Conservation (phyloP, 2,888 invertebrate genomes). For the Cepaea hortensis region DNA sequence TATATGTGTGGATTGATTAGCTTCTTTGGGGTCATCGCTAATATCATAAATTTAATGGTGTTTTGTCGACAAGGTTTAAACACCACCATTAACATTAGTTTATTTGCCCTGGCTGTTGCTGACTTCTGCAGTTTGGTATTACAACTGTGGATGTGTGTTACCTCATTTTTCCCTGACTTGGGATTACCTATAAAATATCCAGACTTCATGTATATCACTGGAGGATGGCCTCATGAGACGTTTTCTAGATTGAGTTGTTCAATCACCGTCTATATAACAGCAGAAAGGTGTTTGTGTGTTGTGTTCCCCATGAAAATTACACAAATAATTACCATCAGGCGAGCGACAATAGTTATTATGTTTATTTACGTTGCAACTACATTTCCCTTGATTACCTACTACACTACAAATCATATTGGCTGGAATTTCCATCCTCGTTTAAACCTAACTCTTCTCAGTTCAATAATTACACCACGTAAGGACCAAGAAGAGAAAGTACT, state of each 20-base stretch:
- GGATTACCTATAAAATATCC: not conserved
- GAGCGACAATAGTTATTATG: not conserved
- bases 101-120: not conserved
- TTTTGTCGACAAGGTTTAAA: constrained; percentile 2
- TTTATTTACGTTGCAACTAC: not conserved
- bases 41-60: not conserved
- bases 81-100: not conserved
- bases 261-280: constrained; percentile 8
- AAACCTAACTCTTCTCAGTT: not conserved
- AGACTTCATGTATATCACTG: not conserved
- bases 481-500: too few relatives aligned
- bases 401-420: not conserved
- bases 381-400: not conserved
- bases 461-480: too few relatives aligned
- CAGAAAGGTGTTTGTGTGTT: constrained; percentile 9
- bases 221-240: not conserved
- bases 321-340: not conserved
- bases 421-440: not conserved
- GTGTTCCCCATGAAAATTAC: not conserved
- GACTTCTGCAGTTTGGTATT: not conserved
- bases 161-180: not conserved
- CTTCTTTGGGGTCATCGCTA: not conserved
- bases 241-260: not conserved
- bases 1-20: not conserved
- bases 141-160: not conserved